Percentiles rank a stretch among this genome's conserved stretches.
These are phyloP conservation scores for Drosophila meridiana DNA, from an alignment of 2,888 invertebrate genomes.

Conservation along the genomic window DNA sequence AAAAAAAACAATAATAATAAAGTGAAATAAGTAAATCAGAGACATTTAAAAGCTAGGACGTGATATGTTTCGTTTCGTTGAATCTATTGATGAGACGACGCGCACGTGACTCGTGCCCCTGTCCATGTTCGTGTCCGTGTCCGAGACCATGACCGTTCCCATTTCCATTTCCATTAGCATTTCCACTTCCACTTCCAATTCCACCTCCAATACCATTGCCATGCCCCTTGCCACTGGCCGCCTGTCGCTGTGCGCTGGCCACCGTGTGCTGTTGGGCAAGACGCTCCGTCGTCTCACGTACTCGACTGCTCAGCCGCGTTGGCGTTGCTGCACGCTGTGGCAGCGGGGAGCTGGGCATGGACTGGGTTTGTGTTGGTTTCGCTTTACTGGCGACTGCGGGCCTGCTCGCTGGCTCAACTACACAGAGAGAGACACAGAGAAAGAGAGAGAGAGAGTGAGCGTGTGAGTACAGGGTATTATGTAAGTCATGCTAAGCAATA, in stretches of 20 bases:
- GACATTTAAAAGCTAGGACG: conserved; percentile 64
- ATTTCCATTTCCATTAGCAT: conserved; percentile 21
- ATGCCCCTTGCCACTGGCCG: conserved; percentile 15
- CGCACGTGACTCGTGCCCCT: conserved; percentile 62
- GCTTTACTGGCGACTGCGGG: conserved; percentile 48
- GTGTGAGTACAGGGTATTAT: conserved; percentile 5
- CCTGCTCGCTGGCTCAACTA: conserved; percentile 34
- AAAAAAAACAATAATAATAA: conserved; percentile 48
- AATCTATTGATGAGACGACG: conserved; percentile 71
- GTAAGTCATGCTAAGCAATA: conserved; percentile 7
- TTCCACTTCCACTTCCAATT: conserved; percentile 13
- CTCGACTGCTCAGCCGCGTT: conserved; percentile 85
- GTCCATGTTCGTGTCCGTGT: conserved; percentile 23
- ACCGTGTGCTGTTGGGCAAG: conserved; percentile 83
- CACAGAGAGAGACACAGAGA: conserved; percentile 2
- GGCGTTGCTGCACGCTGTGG: conserved; percentile 80
- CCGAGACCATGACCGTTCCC: conserved; percentile 25
- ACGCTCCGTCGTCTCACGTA: conserved; percentile 85
- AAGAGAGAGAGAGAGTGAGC: background rate
- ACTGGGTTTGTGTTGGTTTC: conserved; percentile 76
- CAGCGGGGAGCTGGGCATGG: conserved; percentile 84
- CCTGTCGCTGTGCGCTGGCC: conserved; percentile 63
- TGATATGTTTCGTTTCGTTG: conserved; percentile 78
- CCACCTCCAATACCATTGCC: conserved; percentile 1
- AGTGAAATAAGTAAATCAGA: conserved; percentile 41